Conservation (phyloP, 1,140 invertebrate species). For the Adelges cooleyi region DNA sequence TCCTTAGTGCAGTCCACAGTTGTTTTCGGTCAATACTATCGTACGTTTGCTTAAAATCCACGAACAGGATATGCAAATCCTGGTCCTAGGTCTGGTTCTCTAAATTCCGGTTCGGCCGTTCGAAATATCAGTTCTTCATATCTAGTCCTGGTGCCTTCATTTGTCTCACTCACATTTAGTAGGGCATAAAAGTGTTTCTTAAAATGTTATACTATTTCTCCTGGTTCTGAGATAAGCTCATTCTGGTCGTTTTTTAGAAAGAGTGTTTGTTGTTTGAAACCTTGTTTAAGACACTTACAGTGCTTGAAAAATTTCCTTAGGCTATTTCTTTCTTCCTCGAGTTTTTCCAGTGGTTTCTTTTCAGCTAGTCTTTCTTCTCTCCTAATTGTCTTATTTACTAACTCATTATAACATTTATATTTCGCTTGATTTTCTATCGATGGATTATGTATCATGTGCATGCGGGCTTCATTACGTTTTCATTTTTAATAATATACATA, state of each 20-base stretch:
- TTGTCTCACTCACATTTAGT: background rate
- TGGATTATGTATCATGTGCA: no score
- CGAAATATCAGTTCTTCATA: background rate
- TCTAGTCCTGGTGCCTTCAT: background rate
- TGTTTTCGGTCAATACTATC: no score
- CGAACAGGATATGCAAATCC: no score
- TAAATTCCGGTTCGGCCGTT: background rate
- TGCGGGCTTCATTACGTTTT: no score
- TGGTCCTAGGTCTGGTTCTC: background rate
- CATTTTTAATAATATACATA: no score
- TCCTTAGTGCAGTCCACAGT: no score
- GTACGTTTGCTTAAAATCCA: no score
- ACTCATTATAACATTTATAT: no score
- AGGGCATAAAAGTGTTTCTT: background rate
- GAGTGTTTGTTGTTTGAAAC: background rate
- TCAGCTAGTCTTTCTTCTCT: background rate
- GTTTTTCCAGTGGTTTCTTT: background rate
- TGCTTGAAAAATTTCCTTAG: background rate
- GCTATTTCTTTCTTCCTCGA: background rate
- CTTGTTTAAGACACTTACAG: background rate
- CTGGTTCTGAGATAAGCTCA: background rate
- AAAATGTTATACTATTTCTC: background rate
- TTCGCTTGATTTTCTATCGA: no score
- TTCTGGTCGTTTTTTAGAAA: background rate
- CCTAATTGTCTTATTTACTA: background rate